These are phyloP conservation scores for Antigone vipio DNA, from an alignment of 2,113 vertebrate genomes.

Conservation along the genomic window DNA sequence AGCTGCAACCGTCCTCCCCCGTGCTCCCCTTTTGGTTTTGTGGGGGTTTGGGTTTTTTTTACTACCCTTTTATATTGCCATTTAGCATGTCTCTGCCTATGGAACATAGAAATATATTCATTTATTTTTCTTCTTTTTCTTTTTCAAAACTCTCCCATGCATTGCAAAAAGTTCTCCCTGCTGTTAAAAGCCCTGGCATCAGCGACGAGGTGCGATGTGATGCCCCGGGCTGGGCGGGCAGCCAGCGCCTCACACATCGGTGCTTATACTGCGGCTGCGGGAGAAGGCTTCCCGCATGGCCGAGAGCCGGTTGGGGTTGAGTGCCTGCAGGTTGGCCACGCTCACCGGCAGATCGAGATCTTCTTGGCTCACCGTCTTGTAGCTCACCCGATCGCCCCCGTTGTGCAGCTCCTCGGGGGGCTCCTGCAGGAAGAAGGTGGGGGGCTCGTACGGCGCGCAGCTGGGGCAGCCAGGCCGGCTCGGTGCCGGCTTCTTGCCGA, in stretches of 20 bases:
- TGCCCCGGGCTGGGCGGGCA: accelerated
- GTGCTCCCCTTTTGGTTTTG: accelerated
- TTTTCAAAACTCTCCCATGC: background rate
- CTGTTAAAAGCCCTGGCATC: background rate
- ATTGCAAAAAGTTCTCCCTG: background rate
- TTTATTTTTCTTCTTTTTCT: background rate
- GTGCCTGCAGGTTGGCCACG: slow-evolving; percentile 83
- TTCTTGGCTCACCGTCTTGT: slow-evolving; percentile 84
- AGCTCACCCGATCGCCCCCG: slow-evolving; percentile 86
- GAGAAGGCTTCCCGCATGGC: slow-evolving; percentile 95
- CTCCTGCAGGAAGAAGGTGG: slow-evolving; percentile 88
- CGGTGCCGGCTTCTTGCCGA: slow-evolving; percentile 78
- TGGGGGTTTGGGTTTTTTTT: background rate
- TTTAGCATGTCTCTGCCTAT: background rate
- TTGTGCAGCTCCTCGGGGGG: slow-evolving; percentile 84
- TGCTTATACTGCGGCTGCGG: slow-evolving; percentile 96
- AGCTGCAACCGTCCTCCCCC: background rate
- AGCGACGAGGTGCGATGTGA: accelerated
- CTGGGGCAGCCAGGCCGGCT: slow-evolving; percentile 85
- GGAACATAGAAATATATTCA: background rate
- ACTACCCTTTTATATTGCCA: background rate
- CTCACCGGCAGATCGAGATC: slow-evolving; percentile 82
- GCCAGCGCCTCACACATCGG: slow-evolving; percentile 83
- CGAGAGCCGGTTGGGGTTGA: slow-evolving; percentile 88
- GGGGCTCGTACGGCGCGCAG: slow-evolving; percentile 86